Percentiles rank a stretch among this genome's conserved stretches.
Evolutionary conservation across 2,797 vertebrate genomes (phyloP).

Genomic region (Nannoperca australis): DNA sequence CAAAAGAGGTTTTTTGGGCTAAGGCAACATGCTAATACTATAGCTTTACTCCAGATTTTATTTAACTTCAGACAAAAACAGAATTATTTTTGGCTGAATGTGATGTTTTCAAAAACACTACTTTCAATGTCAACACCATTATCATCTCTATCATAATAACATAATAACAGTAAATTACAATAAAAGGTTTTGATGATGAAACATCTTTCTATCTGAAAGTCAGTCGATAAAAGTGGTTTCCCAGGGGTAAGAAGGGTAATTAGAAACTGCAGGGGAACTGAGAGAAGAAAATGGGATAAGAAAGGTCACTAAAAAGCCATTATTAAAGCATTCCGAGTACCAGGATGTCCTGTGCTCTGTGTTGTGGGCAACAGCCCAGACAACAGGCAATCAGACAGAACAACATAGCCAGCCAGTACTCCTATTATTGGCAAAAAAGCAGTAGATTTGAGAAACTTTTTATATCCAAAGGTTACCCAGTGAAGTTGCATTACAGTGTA

Average conservation of each 20-base stretch:
- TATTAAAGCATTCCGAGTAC: conserved; percentile 14
- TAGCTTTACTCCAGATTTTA: not conserved
- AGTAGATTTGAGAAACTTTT: conserved; percentile 26
- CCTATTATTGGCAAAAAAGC: conserved; percentile 27
- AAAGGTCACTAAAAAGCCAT: conserved; percentile 20
- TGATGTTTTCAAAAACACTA: not conserved
- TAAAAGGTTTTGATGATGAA: conserved; percentile 47
- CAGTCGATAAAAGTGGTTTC: conserved; percentile 5
- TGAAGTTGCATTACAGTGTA: conserved; percentile 33
- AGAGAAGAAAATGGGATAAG: conserved; percentile 31
- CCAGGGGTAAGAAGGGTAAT: conserved; percentile 26
- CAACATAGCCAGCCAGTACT: not conserved
- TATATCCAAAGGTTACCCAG: conserved; percentile 24
- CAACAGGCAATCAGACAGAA: conserved; percentile 8
- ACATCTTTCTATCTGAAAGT: conserved; percentile 45
- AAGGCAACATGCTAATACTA: not conserved
- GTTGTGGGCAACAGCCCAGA: conserved; percentile 17
- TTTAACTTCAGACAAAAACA: not conserved
- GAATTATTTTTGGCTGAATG: not conserved
- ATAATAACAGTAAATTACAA: conserved; percentile 38
- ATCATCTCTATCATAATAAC: conserved; percentile 40
- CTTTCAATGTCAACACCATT: not conserved
- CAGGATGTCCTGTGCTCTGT: conserved; percentile 34
- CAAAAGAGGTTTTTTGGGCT: not conserved
- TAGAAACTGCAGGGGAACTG: conserved; percentile 16